A percentile compares a stretch with the other conserved stretches of the same genome.
phyloP scores from a whole-genome alignment of 2,888 invertebrate genomes.

The Polia nebulosa region DNA sequence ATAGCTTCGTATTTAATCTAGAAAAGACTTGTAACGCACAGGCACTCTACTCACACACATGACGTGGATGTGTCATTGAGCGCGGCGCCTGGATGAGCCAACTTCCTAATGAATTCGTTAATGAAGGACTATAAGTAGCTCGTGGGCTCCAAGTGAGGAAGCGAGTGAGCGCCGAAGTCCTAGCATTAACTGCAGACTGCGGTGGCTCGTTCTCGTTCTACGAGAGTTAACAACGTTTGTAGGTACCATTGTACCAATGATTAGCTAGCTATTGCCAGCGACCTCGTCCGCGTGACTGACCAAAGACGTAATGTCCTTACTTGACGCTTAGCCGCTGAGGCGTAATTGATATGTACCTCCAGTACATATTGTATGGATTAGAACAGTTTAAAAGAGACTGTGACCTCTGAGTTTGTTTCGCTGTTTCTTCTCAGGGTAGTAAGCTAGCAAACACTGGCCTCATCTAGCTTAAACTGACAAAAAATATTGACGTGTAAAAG shows the following conservation, averaged over 20 bases:
- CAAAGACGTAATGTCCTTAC: not conserved
- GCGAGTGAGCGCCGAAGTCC: no score
- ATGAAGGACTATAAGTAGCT: constrained; percentile 6
- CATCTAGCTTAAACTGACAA: no score
- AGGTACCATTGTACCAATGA: no score
- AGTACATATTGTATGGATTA: no score
- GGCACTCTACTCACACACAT: not conserved
- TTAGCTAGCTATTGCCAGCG: not conserved
- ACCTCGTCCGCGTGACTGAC: not conserved
- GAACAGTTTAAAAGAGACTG: no score
- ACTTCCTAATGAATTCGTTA: constrained; percentile 20
- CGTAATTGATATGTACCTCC: no score
- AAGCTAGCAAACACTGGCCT: no score
- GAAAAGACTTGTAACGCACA: not conserved
- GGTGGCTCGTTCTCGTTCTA: not conserved
- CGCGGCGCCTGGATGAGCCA: not conserved
- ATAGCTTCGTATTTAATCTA: not conserved
- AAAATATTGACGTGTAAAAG: no score
- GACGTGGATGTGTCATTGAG: not conserved
- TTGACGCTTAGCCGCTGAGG: not conserved
- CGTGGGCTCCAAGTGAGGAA: not conserved
- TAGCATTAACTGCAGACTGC: not conserved
- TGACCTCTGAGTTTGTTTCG: no score
- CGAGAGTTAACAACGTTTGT: not conserved
- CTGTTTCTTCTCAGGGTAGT: no score